Base-by-base conservation (phyloP, 1,140 invertebrate genomes). In the Phymastichus coffea region DNA sequence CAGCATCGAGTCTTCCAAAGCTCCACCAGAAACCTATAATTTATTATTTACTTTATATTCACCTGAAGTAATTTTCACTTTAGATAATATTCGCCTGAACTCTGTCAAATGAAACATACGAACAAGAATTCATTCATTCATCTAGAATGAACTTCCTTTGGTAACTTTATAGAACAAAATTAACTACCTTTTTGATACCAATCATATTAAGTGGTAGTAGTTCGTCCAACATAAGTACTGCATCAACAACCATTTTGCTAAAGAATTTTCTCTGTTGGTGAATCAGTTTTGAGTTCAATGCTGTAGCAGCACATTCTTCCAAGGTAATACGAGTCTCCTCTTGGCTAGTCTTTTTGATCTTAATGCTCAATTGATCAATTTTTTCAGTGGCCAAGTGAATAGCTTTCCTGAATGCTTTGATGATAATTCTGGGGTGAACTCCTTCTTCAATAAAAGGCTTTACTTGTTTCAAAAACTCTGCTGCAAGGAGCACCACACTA, bases 101-200 rank as follows among this genome's bases (percentile, higher is more conserved):
- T n/a, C n/a, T n/a, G n/a, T n/a, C n/a, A n/a, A n/a, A n/a, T n/a
- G n/a, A n/a, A n/a, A n/a, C n/a, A n/a, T n/a, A n/a, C n/a, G n/a
- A n/a, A n/a, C n/a, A n/a, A n/a, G n/a, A n/a, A n/a, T n/a, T n/a
- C n/a, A n/a, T n/a, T n/a, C n/a, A n/a, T n/a, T n/a, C n/a, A n/a
- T n/a, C n/a, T n/a, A n/a, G n/a, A n/a, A n/a, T n/a, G n/a, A n/a
- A n/a, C n/a, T n/a, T n/a, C n/a, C n/a, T n/a, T n/a, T n/a, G n/a
- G n/a, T n/a, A n/a, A n/a, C n/a, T n/a, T n/a, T n/a, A n/a, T n/a
- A n/a, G n/a, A n/a, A n/a, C n/a, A n/a, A n/a, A n/a, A n/a, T n/a
- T n/a, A n/a, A n/a, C n/a, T 14, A 98, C 92, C 81, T 99, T 99
- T 81, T 99, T 99, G 60, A 99, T 97, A 53, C 98, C 97, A 78